These are phyloP conservation scores for Calycopis cecrops DNA, from an alignment of 1,140 invertebrate genomes.

Conservation along the genomic window DNA sequence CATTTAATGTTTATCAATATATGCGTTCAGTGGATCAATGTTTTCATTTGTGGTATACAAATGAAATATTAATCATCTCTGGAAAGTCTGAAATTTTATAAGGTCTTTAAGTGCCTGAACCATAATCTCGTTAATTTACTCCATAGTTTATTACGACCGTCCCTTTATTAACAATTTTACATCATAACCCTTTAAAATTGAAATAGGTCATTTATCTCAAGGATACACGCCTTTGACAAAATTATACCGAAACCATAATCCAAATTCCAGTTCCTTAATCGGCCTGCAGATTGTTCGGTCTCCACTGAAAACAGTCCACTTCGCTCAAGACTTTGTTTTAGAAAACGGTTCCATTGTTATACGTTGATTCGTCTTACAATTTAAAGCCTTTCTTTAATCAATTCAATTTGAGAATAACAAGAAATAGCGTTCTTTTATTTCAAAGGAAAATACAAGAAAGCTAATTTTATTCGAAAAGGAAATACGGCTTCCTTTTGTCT, in stretches of 20 bases:
- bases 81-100: no score
- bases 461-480: no score
- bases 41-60: no score
- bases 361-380: neutral
- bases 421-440: no score
- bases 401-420: no score
- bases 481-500: no score
- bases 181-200: constrained; percentile 1
- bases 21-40: no score
- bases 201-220: constrained; percentile 7
- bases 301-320: constrained; percentile 8
- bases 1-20: no score
- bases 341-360: neutral
- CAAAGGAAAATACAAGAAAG: no score
- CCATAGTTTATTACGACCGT: constrained; percentile 5
- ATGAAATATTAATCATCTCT: no score
- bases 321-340: constrained; percentile 6
- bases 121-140: neutral
- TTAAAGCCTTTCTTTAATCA: no score
- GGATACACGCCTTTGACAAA: constrained; percentile 3
- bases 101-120: no score
- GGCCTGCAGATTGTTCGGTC: constrained; percentile 9
- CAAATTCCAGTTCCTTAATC: constrained; percentile 7
- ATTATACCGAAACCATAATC: constrained; percentile 7
- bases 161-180: constrained; percentile 9